Evolutionary conservation across 2,797 vertebrate species (phyloP).

Genomic region (Aphelocoma californica): DNA sequence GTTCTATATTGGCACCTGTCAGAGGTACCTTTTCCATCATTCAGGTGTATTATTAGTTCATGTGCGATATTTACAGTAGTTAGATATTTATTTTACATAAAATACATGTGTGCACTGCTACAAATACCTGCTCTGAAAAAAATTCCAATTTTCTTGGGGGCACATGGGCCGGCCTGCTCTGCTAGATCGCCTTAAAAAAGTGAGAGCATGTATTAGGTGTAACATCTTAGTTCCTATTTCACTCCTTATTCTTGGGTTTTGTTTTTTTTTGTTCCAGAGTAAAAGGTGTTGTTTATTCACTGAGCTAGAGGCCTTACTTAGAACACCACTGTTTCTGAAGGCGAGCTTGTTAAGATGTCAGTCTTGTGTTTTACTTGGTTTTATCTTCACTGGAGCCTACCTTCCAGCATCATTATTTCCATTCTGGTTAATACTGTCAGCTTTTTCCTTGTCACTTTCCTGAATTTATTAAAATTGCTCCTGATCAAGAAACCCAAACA

Average conservation of each 20-base stretch:
- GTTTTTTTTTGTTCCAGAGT: background rate
- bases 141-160: background rate
- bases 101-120: background rate
- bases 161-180: fast-evolving
- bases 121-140: background rate
- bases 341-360: background rate
- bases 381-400: background rate
- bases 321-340: background rate
- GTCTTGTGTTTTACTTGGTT: background rate
- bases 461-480: background rate
- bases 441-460: background rate
- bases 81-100: background rate
- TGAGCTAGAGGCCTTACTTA: background rate
- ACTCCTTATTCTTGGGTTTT: background rate
- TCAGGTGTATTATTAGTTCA: background rate
- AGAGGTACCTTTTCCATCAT: background rate
- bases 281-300: background rate
- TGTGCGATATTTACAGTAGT: background rate
- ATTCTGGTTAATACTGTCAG: background rate
- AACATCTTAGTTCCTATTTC: background rate
- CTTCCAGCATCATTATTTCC: background rate
- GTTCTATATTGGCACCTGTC: background rate
- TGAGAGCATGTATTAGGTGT: background rate
- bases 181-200: background rate
- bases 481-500: background rate